These are phyloP conservation scores for Drosophila kurseongensis DNA, from an alignment of 1,140 invertebrate species.

Conservation along the genomic window DNA sequence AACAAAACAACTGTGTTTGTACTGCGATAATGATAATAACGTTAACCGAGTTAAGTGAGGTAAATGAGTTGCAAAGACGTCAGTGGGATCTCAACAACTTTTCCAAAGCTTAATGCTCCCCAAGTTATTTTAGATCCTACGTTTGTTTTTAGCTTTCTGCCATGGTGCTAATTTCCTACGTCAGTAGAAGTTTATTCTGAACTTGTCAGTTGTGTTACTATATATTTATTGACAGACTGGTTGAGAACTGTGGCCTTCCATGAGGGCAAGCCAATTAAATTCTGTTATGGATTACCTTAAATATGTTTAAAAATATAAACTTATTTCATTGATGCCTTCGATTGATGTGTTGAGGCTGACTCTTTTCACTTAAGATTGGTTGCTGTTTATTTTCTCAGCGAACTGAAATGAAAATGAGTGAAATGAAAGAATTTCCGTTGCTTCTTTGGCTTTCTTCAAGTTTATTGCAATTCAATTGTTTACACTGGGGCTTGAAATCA, in stretches of 20 bases:
- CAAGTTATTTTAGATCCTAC: conserved; percentile 17
- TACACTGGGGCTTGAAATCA: conserved; percentile 17
- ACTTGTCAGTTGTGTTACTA: conserved; percentile 4
- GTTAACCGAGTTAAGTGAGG: conserved; percentile 29
- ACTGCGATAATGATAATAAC: conserved; percentile 36
- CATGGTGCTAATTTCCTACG: conserved; percentile 20
- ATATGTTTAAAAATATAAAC: conserved; percentile 51
- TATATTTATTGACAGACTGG: conserved; percentile 11
- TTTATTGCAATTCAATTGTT: conserved; percentile 25
- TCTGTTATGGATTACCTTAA: conserved; percentile 41
- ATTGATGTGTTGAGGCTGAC: conserved; percentile 40
- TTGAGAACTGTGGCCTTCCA: conserved; percentile 16
- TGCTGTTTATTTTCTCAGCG: conserved; percentile 39
- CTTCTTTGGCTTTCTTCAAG: conserved; percentile 1
- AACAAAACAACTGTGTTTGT: conserved; percentile 50
- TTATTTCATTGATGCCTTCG: conserved; percentile 18
- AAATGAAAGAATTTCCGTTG: conserved; percentile 27
- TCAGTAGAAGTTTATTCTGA: conserved; percentile 17
- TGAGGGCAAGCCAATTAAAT: conserved; percentile 35
- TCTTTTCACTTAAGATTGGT: conserved; percentile 27
- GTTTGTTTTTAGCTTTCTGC: conserved; percentile 30
- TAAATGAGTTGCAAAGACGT: conserved; percentile 43
- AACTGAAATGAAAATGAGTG: conserved; percentile 43
- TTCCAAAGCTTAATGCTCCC: conserved; percentile 25
- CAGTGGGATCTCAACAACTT: conserved; percentile 19